Evolutionary conservation across 2,888 invertebrate species (phyloP).

Genomic region (Nesidiocoris tenuis): DNA sequence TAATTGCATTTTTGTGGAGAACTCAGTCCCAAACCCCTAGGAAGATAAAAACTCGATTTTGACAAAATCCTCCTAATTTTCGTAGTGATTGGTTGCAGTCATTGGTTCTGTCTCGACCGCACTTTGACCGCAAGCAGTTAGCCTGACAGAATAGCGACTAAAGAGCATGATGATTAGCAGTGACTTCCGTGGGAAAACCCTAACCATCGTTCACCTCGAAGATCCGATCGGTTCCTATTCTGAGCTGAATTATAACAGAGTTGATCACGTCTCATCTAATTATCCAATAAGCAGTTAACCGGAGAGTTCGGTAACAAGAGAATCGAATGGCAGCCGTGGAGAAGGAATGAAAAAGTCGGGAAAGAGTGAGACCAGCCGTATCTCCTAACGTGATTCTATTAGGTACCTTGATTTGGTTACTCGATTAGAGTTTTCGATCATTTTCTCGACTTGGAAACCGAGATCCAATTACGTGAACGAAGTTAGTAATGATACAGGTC

Average conservation of each 20-base stretch:
- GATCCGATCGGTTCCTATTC: too few species aligned
- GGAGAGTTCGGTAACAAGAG: neutral
- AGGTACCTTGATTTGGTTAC: slow-evolving; percentile 33
- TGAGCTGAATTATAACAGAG: neutral
- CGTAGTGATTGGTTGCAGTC: too few species aligned
- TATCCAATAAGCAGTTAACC: slow-evolving; percentile 27
- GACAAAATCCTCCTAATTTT: too few species aligned
- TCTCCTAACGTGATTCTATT: slow-evolving; percentile 40
- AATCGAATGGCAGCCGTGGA: neutral
- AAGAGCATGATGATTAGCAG: too few species aligned
- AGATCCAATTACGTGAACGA: slow-evolving; percentile 41
- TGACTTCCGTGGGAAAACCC: too few species aligned
- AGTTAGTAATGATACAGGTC: slow-evolving; percentile 34
- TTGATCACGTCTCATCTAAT: slow-evolving; percentile 40
- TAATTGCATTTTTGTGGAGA: too few species aligned
- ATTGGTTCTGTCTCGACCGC: too few species aligned
- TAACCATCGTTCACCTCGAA: too few species aligned
- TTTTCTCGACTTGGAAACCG: slow-evolving; percentile 15
- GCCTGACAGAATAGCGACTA: too few species aligned
- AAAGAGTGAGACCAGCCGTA: slow-evolving; percentile 12
- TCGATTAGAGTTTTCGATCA: slow-evolving; percentile 29
- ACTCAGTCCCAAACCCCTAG: too few species aligned
- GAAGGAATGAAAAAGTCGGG: neutral
- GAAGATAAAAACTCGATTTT: too few species aligned
- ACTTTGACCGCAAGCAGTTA: too few species aligned